These are phyloP conservation scores for Crenuchus spilurus DNA, from an alignment of 2,797 vertebrate genomes.

Conservation along the genomic window DNA sequence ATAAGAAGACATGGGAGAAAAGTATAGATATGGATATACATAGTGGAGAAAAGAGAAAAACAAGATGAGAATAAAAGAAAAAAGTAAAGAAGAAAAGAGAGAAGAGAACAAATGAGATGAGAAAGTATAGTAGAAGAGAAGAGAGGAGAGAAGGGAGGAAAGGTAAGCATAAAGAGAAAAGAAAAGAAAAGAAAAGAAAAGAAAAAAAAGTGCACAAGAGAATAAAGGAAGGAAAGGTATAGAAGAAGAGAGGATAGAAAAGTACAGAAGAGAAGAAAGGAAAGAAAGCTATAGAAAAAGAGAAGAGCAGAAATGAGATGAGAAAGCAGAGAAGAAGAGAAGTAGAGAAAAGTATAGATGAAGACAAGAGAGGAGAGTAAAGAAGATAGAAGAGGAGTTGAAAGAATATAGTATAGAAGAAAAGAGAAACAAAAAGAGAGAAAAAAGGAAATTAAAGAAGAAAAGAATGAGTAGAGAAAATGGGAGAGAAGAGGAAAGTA, in stretches of 20 bases:
- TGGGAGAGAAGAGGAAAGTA: background rate
- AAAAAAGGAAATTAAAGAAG: background rate
- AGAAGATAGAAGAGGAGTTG: background rate
- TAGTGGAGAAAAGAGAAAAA: background rate
- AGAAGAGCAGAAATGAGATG: background rate
- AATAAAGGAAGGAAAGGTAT: background rate
- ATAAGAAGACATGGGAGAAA: background rate
- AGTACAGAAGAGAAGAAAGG: background rate
- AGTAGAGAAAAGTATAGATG: background rate
- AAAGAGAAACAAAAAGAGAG: background rate
- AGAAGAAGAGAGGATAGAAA: background rate
- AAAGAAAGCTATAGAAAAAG: too few relatives aligned
- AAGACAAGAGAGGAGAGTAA: background rate
- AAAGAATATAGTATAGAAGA: background rate
- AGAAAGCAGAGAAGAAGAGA: background rate
- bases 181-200: background rate
- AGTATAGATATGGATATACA: background rate
- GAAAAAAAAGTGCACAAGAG: too few relatives aligned
- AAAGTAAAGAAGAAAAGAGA: conserved; percentile 11
- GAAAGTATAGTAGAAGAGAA: conserved; percentile 52
- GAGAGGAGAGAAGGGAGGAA: background rate
- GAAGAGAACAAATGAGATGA: conserved; percentile 55
- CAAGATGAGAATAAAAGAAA: background rate
- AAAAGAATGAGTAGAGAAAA: background rate
- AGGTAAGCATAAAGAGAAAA: too few relatives aligned